These are phyloP conservation scores for Numida meleagris DNA, from an alignment of 2,113 vertebrate genomes.

Conservation along the genomic window DNA sequence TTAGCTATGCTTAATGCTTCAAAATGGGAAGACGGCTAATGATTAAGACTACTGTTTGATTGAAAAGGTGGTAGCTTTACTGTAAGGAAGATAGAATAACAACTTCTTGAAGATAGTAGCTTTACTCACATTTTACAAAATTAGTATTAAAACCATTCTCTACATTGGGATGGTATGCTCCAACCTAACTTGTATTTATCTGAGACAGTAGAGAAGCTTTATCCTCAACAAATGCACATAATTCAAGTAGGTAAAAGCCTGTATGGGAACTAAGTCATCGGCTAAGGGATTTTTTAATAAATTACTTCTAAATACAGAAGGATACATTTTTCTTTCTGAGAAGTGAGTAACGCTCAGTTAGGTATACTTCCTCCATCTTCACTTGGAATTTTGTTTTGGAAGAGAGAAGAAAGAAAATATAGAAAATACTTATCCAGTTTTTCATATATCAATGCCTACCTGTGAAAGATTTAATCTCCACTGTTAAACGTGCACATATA, in stretches of 20 bases:
- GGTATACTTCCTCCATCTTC: not conserved
- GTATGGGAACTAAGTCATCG: not conserved
- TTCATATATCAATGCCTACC: not conserved
- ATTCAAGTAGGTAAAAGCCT: not conserved
- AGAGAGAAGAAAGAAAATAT: not conserved
- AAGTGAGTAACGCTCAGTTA: not conserved
- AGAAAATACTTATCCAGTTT: not conserved
- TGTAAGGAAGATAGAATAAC: not conserved
- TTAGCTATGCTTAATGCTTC: not conserved
- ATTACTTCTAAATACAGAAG: not conserved
- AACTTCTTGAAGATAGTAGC: not conserved
- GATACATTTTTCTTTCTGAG: not conserved
- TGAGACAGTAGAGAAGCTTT: not conserved
- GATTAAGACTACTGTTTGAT: not conserved
- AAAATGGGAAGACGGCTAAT: not conserved
- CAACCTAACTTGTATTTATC: not conserved
- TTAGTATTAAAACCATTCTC: not conserved
- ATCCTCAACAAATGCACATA: not conserved
- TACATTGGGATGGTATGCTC: not conserved
- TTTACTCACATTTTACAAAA: not conserved
- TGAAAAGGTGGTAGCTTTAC: not conserved
- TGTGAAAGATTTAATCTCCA: not conserved
- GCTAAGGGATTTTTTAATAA: not conserved
- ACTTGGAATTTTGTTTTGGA: not conserved
- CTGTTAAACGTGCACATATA: not conserved